Conservation (phyloP, 2,113 vertebrate species). For the Eretmodus cyanostictus region DNA sequence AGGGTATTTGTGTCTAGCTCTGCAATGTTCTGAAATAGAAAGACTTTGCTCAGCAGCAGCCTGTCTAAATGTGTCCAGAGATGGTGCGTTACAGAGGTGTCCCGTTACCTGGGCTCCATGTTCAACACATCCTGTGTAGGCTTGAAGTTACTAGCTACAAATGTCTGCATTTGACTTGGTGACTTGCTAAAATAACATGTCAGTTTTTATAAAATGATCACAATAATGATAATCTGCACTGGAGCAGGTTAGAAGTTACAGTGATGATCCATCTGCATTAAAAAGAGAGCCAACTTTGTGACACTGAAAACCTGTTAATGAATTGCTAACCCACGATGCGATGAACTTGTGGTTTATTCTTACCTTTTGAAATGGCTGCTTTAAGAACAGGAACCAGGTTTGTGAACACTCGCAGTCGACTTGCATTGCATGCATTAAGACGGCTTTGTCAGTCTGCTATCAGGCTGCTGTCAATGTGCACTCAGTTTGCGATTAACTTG, state of each 20-base stretch:
- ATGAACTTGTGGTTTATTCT: not conserved
- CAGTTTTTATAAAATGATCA: not conserved
- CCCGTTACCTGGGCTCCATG: conserved; percentile 16
- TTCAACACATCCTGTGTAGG: not conserved
- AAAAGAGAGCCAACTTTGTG: not conserved
- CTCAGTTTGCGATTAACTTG: not conserved
- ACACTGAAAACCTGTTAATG: not conserved
- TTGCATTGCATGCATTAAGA: not conserved
- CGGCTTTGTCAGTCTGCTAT: not conserved
- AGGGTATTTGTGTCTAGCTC: not conserved
- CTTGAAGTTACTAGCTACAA: not conserved
- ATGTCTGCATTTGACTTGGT: not conserved
- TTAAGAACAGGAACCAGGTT: not conserved
- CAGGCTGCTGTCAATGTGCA: not conserved
- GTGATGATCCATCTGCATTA: not conserved
- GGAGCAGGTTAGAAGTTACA: not conserved
- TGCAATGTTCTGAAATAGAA: conserved; percentile 20
- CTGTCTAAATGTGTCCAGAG: not conserved
- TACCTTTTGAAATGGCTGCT: not conserved
- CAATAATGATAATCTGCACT: not conserved
- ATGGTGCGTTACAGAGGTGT: conserved; percentile 26
- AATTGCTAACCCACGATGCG: not conserved
- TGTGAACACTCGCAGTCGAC: not conserved
- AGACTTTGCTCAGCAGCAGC: conserved; percentile 19
- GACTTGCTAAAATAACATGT: not conserved